Evolutionary conservation across 2,888 invertebrate species (phyloP).

Genomic region (Temnothorax unifasciatus): DNA sequence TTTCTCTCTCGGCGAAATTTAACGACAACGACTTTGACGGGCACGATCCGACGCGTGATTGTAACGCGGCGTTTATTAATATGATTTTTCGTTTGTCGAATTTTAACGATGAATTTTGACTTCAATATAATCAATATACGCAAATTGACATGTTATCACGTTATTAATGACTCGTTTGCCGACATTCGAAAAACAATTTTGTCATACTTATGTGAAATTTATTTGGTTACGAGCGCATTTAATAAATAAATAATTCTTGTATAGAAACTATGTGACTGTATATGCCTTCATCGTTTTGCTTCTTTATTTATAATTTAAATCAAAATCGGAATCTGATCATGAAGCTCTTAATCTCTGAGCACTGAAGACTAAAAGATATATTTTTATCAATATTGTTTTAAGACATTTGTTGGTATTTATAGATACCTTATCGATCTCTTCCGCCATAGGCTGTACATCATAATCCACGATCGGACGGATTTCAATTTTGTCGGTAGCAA

Average conservation of each 20-base stretch:
- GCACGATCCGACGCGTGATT: neutral
- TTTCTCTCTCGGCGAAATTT: neutral
- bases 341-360: neutral
- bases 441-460: neutral
- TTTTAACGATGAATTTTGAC: neutral
- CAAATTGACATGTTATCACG: neutral
- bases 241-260: neutral
- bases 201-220: neutral
- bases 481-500: constrained; percentile 38
- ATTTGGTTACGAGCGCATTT: neutral
- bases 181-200: neutral
- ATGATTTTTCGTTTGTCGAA: constrained; percentile 5
- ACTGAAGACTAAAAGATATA: neutral
- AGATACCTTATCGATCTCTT: neutral
- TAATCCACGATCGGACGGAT: constrained; percentile 15
- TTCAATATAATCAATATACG: neutral
- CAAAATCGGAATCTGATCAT: neutral
- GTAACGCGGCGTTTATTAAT: neutral
- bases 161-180: neutral
- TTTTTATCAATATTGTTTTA: constrained; percentile 7
- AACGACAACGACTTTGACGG: neutral
- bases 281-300: neutral
- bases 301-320: neutral
- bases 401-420: neutral
- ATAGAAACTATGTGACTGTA: neutral